Percentiles rank a stretch among this genome's conserved stretches.
phyloP scores from a whole-genome alignment of 2,888 invertebrate genomes.

The Abscondita cerata region DNA sequence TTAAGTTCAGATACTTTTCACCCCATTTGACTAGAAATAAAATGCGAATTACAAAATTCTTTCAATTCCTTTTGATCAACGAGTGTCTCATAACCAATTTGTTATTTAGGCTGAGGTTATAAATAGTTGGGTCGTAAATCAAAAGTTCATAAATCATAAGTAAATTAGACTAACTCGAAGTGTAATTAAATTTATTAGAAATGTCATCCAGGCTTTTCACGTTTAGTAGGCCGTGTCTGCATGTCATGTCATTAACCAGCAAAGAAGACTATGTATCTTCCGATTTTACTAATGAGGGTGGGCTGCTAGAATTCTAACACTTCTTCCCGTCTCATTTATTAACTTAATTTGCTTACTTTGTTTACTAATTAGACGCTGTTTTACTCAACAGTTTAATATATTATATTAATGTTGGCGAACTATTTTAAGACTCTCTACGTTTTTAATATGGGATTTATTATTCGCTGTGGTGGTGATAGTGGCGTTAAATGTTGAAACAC shows the following conservation, averaged over 20 bases:
- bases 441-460: no score
- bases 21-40: constrained; percentile 35
- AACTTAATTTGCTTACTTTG: constrained; percentile 29
- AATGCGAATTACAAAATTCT: constrained; percentile 35
- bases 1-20: constrained; percentile 36
- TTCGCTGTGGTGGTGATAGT: no score
- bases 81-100: constrained; percentile 18
- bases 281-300: constrained; percentile 48
- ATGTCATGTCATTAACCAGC: constrained; percentile 47
- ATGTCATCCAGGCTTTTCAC: constrained; percentile 44
- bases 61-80: constrained; percentile 26
- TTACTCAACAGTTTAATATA: constrained; percentile 26
- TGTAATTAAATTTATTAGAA: constrained; percentile 49
- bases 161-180: constrained; percentile 45
- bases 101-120: constrained; percentile 15
- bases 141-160: constrained; percentile 46
- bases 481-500: no score
- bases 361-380: constrained; percentile 29
- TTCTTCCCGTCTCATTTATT: constrained; percentile 30
- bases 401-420: constrained; percentile 14
- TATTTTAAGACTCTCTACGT: no score
- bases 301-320: constrained; percentile 40
- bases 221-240: constrained; percentile 47
- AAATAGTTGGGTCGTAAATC: constrained; percentile 41
- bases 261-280: constrained; percentile 46